A percentile compares a stretch with the other conserved stretches of the same genome.
phyloP scores from a whole-genome alignment of 2,797 vertebrate species.

The Simalia tracyae region DNA sequence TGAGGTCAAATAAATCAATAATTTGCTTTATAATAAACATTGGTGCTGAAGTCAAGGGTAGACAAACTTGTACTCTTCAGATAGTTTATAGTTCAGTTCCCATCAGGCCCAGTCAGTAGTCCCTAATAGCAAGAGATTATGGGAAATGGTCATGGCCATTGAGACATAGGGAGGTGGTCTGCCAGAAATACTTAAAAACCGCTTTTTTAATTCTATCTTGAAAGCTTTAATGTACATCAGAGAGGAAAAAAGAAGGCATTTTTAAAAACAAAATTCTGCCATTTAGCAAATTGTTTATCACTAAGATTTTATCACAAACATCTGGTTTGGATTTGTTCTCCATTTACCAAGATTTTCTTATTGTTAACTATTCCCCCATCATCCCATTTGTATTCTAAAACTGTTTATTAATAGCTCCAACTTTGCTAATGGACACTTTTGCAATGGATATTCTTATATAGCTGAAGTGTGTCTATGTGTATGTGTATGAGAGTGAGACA shows the following conservation, averaged over 20 bases:
- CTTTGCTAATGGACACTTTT: constrained; percentile 19
- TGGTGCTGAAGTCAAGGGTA: constrained; percentile 62
- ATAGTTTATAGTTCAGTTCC: too few species aligned
- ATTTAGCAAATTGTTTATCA: background rate
- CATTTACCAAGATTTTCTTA: constrained; percentile 22
- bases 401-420: constrained; percentile 6
- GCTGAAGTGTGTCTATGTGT: background rate
- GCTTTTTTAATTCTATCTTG: background rate
- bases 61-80: too few species aligned
- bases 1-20: background rate
- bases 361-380: background rate
- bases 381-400: background rate
- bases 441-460: background rate
- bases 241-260: background rate
- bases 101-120: too few species aligned
- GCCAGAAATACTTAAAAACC: background rate
- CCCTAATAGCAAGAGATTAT: too few species aligned
- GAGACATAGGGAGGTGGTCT: background rate
- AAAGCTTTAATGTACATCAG: background rate
- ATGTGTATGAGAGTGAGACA: background rate
- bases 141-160: background rate
- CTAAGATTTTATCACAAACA: constrained; percentile 20
- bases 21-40: constrained; percentile 39
- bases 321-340: constrained; percentile 45
- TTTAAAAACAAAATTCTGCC: background rate